Conservation (phyloP, 2,888 invertebrate genomes). For the Trichacis sp. region DNA sequence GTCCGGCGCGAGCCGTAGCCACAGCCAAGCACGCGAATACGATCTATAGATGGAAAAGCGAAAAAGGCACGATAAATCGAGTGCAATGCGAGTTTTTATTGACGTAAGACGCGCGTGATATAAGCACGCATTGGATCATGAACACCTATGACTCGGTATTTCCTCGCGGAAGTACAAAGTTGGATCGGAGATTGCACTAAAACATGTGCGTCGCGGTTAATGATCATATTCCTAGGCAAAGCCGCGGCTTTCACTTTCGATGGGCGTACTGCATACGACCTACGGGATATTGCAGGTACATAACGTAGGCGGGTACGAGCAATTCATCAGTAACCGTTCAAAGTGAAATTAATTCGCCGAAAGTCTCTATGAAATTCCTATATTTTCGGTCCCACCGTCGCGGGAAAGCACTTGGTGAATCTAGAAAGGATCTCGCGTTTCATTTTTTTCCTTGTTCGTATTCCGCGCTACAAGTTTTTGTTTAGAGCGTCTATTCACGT, state of each 20-base stretch:
- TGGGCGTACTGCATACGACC: slow-evolving; percentile 41
- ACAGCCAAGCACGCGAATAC: slow-evolving; percentile 68
- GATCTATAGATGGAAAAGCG: slow-evolving; percentile 54
- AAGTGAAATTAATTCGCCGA: background rate
- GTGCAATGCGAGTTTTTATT: background rate
- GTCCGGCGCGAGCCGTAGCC: slow-evolving; percentile 66
- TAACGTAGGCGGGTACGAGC: slow-evolving; percentile 13
- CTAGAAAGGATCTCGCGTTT: slow-evolving; percentile 7
- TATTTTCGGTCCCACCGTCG: too few species aligned
- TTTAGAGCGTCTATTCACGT: slow-evolving; percentile 8
- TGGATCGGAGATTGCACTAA: slow-evolving; percentile 24
- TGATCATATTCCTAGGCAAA: slow-evolving; percentile 45
- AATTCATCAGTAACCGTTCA: background rate
- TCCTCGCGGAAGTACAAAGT: slow-evolving; percentile 33
- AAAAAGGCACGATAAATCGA: background rate
- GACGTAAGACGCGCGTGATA: background rate
- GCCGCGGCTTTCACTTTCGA: slow-evolving; percentile 61
- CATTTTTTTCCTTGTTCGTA: background rate
- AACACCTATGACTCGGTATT: slow-evolving; percentile 10
- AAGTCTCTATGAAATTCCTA: background rate
- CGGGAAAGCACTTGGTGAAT: slow-evolving; percentile 3
- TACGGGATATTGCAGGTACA: slow-evolving; percentile 13
- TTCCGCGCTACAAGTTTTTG: background rate
- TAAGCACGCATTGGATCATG: slow-evolving; percentile 15
- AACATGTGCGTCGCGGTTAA: slow-evolving; percentile 30